Conservation (phyloP, 2,113 vertebrate species). For the Ammospiza caudacuta region DNA sequence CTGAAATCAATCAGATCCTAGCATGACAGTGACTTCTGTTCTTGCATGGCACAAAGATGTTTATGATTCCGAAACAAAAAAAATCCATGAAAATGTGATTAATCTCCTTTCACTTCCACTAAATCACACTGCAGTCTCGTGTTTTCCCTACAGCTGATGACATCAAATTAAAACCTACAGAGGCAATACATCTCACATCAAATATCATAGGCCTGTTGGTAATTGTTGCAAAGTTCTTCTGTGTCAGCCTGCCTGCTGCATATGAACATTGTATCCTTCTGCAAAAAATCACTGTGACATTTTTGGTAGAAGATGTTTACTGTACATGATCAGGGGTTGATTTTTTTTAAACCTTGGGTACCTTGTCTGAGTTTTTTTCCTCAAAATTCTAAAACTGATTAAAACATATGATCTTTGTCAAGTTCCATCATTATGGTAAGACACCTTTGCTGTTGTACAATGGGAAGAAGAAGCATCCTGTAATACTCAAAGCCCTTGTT, state of each 20-base stretch:
- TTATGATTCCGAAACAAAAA: background rate
- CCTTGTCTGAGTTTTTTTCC: background rate
- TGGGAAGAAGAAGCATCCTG: background rate
- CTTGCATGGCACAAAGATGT: background rate
- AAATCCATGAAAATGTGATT: background rate
- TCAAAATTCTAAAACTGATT: slow-evolving; percentile 8
- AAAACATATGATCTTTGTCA: slow-evolving; percentile 3
- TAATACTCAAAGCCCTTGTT: background rate
- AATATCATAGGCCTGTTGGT: background rate
- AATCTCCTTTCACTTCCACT: background rate
- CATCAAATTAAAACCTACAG: slow-evolving; percentile 7
- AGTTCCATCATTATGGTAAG: background rate
- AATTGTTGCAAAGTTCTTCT: background rate
- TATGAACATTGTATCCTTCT: background rate
- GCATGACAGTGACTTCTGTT: background rate
- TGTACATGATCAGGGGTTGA: background rate
- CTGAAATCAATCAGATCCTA: background rate
- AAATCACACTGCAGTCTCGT: background rate
- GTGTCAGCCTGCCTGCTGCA: background rate
- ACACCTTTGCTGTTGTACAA: background rate
- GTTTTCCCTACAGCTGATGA: background rate
- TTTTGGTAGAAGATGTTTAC: background rate
- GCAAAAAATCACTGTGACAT: background rate
- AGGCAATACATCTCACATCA: background rate
- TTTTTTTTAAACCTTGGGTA: background rate